Conservation (phyloP, 2,888 invertebrate species). For the Drosophila melanosoma region DNA sequence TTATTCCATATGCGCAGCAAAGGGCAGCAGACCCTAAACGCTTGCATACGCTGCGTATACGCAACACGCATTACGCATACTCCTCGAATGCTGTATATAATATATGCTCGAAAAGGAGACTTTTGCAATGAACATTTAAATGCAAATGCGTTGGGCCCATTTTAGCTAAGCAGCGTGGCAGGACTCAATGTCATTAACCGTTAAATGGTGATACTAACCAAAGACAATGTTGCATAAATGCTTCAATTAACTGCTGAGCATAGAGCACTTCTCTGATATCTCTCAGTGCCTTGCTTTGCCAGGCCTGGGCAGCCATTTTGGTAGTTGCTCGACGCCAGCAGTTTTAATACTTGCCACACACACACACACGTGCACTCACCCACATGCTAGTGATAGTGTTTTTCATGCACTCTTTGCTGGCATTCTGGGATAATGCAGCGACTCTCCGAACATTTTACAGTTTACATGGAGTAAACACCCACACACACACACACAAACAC, state of each 20-base stretch:
- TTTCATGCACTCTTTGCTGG: constrained; percentile 54
- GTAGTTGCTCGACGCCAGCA: constrained; percentile 5
- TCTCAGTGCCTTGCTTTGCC: background rate
- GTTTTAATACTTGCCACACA: constrained; percentile 16
- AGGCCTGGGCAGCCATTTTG: constrained; percentile 8
- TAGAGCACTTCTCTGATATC: background rate
- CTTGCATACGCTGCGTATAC: constrained; percentile 32
- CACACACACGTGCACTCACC: constrained; percentile 8
- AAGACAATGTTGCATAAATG: constrained; percentile 50
- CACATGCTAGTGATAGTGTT: constrained; percentile 31
- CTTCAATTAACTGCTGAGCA: constrained; percentile 42
- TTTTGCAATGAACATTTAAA: constrained; percentile 49
- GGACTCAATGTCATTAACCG: constrained; percentile 29
- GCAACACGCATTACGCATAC: constrained; percentile 28
- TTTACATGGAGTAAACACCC: background rate
- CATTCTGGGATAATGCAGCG: constrained; percentile 57
- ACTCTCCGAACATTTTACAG: constrained; percentile 41
- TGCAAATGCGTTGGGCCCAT: constrained; percentile 47
- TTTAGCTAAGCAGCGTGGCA: constrained; percentile 5
- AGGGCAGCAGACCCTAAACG: background rate
- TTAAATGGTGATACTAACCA: constrained; percentile 27
- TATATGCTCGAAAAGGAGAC: background rate
- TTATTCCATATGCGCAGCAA: constrained; percentile 49
- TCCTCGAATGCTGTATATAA: background rate
- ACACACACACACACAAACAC: constrained; percentile 9